Conservation (phyloP, 2,113 vertebrate genomes). For the Labeo rohita region DNA sequence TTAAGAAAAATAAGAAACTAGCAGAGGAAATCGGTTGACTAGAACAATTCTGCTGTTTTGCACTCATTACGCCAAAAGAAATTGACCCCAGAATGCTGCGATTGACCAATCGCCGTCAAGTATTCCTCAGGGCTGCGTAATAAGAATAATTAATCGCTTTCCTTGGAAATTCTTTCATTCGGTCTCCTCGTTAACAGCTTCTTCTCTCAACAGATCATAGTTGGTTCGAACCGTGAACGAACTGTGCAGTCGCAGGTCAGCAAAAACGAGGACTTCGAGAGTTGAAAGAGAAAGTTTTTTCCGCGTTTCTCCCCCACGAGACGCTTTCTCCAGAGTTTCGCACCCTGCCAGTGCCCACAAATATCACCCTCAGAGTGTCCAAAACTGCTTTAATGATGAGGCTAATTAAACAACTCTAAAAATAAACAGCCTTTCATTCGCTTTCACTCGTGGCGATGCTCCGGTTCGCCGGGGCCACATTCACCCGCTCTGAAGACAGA, state of each 20-base stretch:
- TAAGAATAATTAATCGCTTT: slow-evolving; percentile 34
- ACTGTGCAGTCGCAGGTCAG: slow-evolving; percentile 16
- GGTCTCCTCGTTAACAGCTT: slow-evolving; percentile 1
- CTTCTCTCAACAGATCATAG: neutral
- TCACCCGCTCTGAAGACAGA: slow-evolving; percentile 18
- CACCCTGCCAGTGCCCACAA: neutral
- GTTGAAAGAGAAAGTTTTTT: slow-evolving; percentile 7
- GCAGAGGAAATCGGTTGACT: neutral
- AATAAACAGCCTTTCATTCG: slow-evolving; percentile 46
- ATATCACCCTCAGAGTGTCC: slow-evolving; percentile 28
- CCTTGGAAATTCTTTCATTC: neutral
- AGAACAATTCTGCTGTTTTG: neutral
- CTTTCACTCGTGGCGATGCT: slow-evolving; percentile 1
- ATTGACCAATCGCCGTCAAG: slow-evolving; percentile 2
- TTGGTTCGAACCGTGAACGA: neutral
- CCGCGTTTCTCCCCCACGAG: neutral
- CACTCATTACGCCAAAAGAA: neutral
- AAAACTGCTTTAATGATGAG: slow-evolving; percentile 48
- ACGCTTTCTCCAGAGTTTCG: neutral
- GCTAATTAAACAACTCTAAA: slow-evolving; percentile 43
- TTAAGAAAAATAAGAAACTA: neutral
- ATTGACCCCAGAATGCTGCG: neutral
- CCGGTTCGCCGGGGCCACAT: slow-evolving; percentile 10
- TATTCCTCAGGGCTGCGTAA: neutral
- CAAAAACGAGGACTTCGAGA: slow-evolving; percentile 19